Evolutionary conservation across 2,113 vertebrate species (phyloP).

Genomic region (Pogona vitticeps): DNA sequence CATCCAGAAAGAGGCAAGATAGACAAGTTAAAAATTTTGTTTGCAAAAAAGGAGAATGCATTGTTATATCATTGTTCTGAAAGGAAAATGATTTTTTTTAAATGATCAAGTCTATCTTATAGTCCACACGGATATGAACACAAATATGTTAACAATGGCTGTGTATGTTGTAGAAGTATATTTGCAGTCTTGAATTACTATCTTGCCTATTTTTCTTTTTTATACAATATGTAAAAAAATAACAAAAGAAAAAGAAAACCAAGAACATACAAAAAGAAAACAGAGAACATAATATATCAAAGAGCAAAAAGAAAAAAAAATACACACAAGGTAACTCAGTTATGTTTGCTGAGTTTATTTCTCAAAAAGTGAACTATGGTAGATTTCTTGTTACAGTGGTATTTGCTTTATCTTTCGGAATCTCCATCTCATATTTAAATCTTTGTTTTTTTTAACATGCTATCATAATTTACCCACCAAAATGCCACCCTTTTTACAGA

Average conservation of each 20-base stretch:
- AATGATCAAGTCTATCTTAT: background rate
- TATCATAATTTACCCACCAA: background rate
- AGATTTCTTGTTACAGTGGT: background rate
- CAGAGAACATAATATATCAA: too few species aligned
- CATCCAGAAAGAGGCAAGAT: background rate
- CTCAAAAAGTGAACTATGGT: background rate
- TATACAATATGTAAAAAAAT: too few species aligned
- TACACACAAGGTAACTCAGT: too few species aligned
- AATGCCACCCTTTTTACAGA: slow-evolving; percentile 31
- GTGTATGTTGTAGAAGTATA: background rate
- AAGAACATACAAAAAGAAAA: too few species aligned
- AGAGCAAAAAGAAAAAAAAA: too few species aligned
- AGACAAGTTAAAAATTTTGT: background rate
- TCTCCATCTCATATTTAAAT: too few species aligned
- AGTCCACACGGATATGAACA: background rate
- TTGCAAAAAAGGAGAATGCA: background rate
- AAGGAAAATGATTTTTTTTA: background rate
- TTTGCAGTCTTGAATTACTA: background rate
- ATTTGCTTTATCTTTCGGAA: background rate
- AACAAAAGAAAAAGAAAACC: too few species aligned
- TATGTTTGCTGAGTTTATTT: too few species aligned
- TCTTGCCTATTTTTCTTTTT: background rate
- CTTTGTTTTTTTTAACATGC: too few species aligned
- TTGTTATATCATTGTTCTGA: background rate
- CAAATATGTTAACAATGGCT: background rate